A percentile compares a stretch with the other conserved stretches of the same genome.
Conservation (phyloP, 1,140 invertebrate genomes). For the Ctenoplectra terminalis region DNA sequence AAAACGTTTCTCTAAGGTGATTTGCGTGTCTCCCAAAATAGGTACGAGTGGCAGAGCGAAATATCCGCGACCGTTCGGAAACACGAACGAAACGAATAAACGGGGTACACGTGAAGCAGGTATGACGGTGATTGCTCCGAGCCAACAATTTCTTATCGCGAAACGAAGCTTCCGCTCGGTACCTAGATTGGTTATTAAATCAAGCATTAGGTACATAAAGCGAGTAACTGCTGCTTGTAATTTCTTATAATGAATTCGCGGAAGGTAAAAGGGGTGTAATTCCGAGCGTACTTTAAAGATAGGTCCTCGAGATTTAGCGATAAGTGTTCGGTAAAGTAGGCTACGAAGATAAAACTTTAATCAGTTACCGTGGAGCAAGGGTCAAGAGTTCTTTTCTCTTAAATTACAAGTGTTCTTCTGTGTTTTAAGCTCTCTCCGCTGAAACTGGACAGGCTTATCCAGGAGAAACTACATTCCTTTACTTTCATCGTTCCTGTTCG, state of each 20-base stretch:
- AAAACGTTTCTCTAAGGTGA: not conserved
- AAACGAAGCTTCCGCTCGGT: not conserved
- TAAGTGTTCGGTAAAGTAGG: slow-evolving; percentile 35
- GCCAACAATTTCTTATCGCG: not conserved
- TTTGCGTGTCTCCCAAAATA: slow-evolving; percentile 13
- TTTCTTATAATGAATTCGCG: slow-evolving; percentile 22
- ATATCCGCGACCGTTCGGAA: not conserved
- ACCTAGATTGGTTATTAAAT: slow-evolving; percentile 15
- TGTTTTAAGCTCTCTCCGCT: not conserved
- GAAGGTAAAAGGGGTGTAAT: slow-evolving; percentile 9
- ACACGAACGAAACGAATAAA: slow-evolving; percentile 10
- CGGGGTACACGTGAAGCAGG: not conserved
- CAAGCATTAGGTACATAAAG: not conserved
- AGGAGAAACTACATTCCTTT: not conserved
- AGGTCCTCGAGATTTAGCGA: slow-evolving; percentile 11
- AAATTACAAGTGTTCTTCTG: not conserved
- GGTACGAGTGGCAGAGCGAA: not conserved
- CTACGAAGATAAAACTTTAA: slow-evolving; percentile 26
- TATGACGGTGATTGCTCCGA: not conserved
- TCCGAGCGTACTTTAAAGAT: not conserved
- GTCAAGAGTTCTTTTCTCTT: not conserved
- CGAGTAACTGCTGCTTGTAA: not conserved
- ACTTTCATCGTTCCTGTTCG: not conserved
- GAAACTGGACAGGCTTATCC: not conserved
- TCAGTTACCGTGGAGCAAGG: not conserved